phyloP scores from a whole-genome alignment of 1,140 invertebrate species.

The Acromyrmex heyeri region DNA sequence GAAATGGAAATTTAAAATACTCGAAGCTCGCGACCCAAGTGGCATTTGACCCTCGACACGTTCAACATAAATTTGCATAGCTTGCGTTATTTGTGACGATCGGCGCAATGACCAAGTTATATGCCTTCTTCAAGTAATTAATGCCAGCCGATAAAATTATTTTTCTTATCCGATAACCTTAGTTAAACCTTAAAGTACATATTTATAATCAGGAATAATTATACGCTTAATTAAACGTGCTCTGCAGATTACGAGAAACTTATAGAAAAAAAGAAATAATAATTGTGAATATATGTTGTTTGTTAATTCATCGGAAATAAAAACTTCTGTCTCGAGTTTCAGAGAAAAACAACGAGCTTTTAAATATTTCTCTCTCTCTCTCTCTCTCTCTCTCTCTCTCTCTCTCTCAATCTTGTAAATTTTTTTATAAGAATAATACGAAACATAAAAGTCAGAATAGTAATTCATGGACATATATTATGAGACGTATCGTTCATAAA shows the following conservation, averaged over 20 bases:
- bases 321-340: not conserved
- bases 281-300: not conserved
- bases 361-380: not conserved
- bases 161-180: conserved; percentile 79
- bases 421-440: not conserved
- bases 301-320: no score
- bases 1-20: conserved; percentile 81
- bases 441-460: not conserved
- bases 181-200: conserved; percentile 71
- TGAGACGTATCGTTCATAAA: no score
- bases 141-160: conserved; percentile 78
- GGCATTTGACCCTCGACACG: conserved; percentile 77
- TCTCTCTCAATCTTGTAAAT: not conserved
- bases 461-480: not conserved
- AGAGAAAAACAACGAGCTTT: not conserved
- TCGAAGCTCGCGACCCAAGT: conserved; percentile 72
- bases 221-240: not conserved
- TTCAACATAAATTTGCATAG: conserved; percentile 83
- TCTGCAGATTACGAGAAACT: no score
- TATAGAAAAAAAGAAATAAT: not conserved
- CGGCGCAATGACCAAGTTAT: conserved; percentile 40
- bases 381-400: no score
- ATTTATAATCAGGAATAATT: conserved; percentile 69
- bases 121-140: conserved; percentile 69
- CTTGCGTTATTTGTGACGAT: conserved; percentile 75